Percentiles rank a stretch among this genome's conserved stretches.
phyloP scores from a whole-genome alignment of 1,140 invertebrate genomes.

The Chlorops oryzae region DNA sequence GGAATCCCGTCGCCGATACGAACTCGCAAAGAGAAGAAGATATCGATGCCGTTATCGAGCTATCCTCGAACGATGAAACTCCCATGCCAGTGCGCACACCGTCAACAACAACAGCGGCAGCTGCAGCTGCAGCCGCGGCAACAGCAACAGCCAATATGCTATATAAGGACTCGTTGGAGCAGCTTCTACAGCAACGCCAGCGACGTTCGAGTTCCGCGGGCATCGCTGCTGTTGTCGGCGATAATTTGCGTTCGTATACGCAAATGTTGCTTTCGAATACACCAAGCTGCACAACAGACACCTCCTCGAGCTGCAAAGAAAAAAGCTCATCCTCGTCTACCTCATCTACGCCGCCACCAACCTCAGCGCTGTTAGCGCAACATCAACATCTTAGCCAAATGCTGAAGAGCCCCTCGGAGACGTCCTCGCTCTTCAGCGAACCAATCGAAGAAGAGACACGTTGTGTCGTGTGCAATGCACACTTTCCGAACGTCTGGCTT shows the following conservation, averaged over 20 bases:
- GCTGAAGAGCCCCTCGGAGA: slow-evolving; percentile 43
- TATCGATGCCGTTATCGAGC: slow-evolving; percentile 34
- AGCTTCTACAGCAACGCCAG: slow-evolving; percentile 30
- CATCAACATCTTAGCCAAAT: slow-evolving; percentile 39
- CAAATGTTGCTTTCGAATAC: slow-evolving; percentile 28
- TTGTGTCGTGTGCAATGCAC: slow-evolving; percentile 72
- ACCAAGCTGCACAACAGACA: slow-evolving; percentile 26
- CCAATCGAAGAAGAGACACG: slow-evolving; percentile 46
- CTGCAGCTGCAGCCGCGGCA: slow-evolving; percentile 21
- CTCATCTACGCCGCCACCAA: slow-evolving; percentile 43
- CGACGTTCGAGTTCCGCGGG: slow-evolving; percentile 12
- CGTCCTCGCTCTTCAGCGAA: slow-evolving; percentile 44
- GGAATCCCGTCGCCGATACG: neutral
- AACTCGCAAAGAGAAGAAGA: no score
- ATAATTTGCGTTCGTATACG: slow-evolving; percentile 33
- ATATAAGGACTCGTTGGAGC: slow-evolving; percentile 42
- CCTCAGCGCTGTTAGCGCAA: slow-evolving; percentile 27
- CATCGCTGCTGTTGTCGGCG: slow-evolving; percentile 20
- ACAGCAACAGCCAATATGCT: slow-evolving; percentile 19
- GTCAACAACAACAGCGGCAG: neutral
- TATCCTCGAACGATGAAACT: slow-evolving; percentile 15
- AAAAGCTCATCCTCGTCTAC: slow-evolving; percentile 47
- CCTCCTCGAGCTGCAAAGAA: slow-evolving; percentile 38
- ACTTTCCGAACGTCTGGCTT: slow-evolving; percentile 74
- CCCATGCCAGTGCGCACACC: slow-evolving; percentile 2